Base-by-base conservation (phyloP, 2,113 vertebrate species). In the Verasper variegatus region DNA sequence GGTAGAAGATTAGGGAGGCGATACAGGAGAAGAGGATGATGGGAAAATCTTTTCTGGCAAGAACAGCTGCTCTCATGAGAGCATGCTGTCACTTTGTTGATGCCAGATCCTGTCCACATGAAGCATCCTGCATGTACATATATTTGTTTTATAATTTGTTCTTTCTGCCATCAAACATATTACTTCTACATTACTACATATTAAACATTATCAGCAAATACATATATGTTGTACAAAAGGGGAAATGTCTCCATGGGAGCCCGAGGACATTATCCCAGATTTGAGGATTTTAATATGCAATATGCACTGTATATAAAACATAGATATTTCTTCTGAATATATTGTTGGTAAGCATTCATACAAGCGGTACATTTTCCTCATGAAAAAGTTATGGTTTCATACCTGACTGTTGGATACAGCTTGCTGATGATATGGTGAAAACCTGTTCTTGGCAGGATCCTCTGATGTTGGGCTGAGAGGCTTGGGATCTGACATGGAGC, bases 381-480 rank as follows among this genome's bases (percentile, higher is more conserved):
- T 40, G 1, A 80, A 78, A 78, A 51, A n/a, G 14, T 20, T 0
- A 20, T 27, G 1, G 57, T 70, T 68, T 73, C 92, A 0, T 96
- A 99, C 98, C 97, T 99, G 97, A 90, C 94, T 97, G 90, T 95
- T 94, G 26, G 96, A 95, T 49, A 96, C 89, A 89, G 95, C 93
- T 17, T 97, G 95, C 78, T 97, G 97, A 91, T 98, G 97, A 90
- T 97, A 97, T 85, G 97, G 93, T 61, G 97, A 96, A 91, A 98
- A 98, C 74, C 96, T 96, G 92, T 96, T 96, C 94, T 97, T 98
- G 76, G 94, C 69, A 1, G 96, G 94, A 66, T 99, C 98, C 68
- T 99, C 98, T 5, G 96, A 97, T 0, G 98, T 99, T 76, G 98
- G 98, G 90, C 98, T 99, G 89, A 99, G 96, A 89, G 98, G 98